Base-by-base conservation (phyloP, 2,113 vertebrate species). In the Microcebus ravelobensis region DNA sequence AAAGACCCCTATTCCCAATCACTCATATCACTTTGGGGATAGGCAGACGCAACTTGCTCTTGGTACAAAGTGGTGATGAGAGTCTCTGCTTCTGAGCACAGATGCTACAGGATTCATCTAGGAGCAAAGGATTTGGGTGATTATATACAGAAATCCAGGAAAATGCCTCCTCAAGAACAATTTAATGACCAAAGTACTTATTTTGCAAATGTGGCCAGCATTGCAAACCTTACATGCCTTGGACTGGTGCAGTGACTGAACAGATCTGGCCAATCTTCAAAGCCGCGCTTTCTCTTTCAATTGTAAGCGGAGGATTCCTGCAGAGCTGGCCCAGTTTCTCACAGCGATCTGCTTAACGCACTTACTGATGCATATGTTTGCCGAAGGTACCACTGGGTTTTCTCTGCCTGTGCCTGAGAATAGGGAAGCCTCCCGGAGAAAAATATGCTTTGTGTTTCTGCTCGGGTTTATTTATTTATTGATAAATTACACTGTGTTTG, bases 401-500 rank as follows among this genome's bases (percentile, higher is more conserved):
- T 29, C 87, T 91, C 48, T 95, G 42, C 63, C 23, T n/a, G 39
- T 8, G 29, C 55, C 68, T 80, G 57, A 87, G 55, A 79, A 67
- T 34, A 67, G 59, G 20, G 20, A 65, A 76, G n/a, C 52, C 48
- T 94, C 45, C 83, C 55, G 65, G 70, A 73, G 52, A 21, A 73
- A 86, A 96, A 67, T 8, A n/a, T 84, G 45, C 52, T 92, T 79
- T 88, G 87, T 93, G 18, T 90, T 89, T 94, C 57, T 61, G 17
- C 48, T 90, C 34, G 65, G n/a, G 18, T 79, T 89, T 84, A 34
- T 73, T 95, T 87, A 68, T 77, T 94, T 52, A 52, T 94, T 96
- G 95, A 97, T 85, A 87, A 95, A 96, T 85, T 74, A 29, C 18
- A 31, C 61, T 29, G 87, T 83, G 74, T 50, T 96, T 95, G 12